Conservation (phyloP, 2,888 invertebrate genomes). For the Caenorhabditis sp. region DNA sequence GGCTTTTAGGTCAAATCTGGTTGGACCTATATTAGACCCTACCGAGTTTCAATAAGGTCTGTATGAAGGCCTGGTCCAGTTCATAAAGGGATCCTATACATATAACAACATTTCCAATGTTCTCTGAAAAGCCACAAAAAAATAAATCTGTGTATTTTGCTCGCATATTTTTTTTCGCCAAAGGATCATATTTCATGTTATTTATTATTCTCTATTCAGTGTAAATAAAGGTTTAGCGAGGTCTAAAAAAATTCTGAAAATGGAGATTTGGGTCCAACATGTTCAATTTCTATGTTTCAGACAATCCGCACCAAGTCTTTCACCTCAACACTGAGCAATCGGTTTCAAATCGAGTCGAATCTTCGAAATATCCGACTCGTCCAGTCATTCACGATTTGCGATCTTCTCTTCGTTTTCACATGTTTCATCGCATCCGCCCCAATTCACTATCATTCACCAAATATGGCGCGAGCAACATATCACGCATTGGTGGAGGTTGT, state of each 20-base stretch:
- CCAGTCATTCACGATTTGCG: conserved; percentile 27
- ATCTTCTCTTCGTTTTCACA: conserved; percentile 29
- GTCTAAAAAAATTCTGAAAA: too few species aligned
- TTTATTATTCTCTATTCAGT: too few species aligned
- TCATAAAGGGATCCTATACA: not conserved
- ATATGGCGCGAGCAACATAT: conserved; percentile 28
- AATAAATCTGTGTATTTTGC: not conserved
- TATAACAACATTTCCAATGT: too few species aligned
- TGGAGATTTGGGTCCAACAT: too few species aligned
- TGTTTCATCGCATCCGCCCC: conserved; percentile 32
- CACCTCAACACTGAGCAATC: conserved; percentile 18
- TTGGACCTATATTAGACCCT: too few species aligned
- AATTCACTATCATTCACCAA: conserved; percentile 22
- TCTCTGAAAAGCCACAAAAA: too few species aligned
- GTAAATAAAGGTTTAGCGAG: too few species aligned
- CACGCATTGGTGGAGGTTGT: conserved; percentile 30
- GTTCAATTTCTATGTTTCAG: too few species aligned
- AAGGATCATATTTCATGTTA: not conserved
- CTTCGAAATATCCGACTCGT: conserved; percentile 32
- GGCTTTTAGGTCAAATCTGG: not conserved
- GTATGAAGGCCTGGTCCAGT: not conserved
- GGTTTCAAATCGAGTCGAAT: conserved; percentile 30
- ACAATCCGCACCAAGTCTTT: conserved; percentile 15
- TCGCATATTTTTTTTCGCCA: not conserved
- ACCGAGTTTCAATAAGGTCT: too few species aligned